phyloP scores from a whole-genome alignment of 2,113 vertebrate genomes.

The Prolemur simus region DNA sequence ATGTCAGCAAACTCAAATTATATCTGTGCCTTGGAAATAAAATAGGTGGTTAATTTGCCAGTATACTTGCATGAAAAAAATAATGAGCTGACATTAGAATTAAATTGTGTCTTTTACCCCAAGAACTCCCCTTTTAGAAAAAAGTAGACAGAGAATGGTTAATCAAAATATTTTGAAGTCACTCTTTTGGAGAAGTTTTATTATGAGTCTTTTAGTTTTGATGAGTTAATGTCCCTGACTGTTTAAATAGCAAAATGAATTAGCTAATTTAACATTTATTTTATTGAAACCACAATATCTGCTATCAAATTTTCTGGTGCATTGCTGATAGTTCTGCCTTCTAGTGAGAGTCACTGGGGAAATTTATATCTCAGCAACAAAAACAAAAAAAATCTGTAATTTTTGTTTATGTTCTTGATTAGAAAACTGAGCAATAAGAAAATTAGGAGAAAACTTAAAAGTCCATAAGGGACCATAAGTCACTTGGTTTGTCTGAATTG shows the following conservation, averaged over 20 bases:
- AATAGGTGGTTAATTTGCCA: not conserved
- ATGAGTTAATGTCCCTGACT: not conserved
- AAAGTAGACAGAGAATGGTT: not conserved
- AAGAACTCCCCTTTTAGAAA: not conserved
- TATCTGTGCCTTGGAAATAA: not conserved
- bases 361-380: not conserved
- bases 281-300: not conserved
- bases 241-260: not conserved
- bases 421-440: not conserved
- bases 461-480: not conserved
- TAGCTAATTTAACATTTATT: not conserved
- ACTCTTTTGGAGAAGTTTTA: not conserved
- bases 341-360: not conserved
- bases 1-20: not conserved
- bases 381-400: not conserved
- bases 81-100: not conserved
- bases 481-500: not conserved
- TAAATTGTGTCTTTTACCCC: not conserved
- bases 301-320: not conserved
- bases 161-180: not conserved
- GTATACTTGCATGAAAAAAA: not conserved
- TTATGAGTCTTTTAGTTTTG: not conserved
- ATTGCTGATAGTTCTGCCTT: not conserved
- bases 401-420: constrained; percentile 18
- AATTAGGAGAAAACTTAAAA: not conserved